Conservation (phyloP, 2,888 invertebrate genomes). For the Leptothorax acervorum region DNA sequence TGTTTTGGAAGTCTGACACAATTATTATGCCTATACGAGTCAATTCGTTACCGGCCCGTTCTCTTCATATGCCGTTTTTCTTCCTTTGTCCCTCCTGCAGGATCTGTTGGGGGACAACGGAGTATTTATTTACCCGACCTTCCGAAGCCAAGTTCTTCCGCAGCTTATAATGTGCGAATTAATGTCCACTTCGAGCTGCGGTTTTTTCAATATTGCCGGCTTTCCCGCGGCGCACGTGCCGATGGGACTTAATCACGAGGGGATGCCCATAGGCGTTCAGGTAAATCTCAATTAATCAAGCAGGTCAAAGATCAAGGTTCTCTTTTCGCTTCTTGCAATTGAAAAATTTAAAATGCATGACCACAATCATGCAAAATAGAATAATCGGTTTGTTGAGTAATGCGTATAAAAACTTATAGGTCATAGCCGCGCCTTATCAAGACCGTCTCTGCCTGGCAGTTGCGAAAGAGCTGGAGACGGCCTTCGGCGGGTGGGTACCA, state of each 20-base stretch:
- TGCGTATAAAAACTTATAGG: slow-evolving; percentile 85
- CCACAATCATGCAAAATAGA: neutral
- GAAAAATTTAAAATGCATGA: neutral
- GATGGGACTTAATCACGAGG: slow-evolving; percentile 88
- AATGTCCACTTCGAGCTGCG: slow-evolving; percentile 88
- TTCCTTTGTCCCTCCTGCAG: slow-evolving; percentile 79
- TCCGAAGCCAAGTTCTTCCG: slow-evolving; percentile 85
- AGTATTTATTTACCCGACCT: slow-evolving; percentile 87
- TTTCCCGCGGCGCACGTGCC: slow-evolving; percentile 93
- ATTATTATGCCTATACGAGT: neutral
- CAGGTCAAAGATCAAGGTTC: slow-evolving; percentile 12
- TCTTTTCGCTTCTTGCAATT: neutral
- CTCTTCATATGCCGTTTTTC: neutral
- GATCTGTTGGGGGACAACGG: slow-evolving; percentile 88
- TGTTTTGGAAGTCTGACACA: neutral
- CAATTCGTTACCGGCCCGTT: neutral
- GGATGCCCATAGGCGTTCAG: slow-evolving; percentile 92
- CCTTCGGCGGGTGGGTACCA: slow-evolving; percentile 94
- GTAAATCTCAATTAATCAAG: slow-evolving; percentile 83
- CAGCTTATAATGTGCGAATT: slow-evolving; percentile 87
- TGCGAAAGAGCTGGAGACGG: slow-evolving; percentile 91
- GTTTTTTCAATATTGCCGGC: slow-evolving; percentile 90
- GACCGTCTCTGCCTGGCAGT: slow-evolving; percentile 94
- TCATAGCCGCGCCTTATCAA: slow-evolving; percentile 91
- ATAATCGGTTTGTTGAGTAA: neutral